phyloP scores from a whole-genome alignment of 2,888 invertebrate genomes.

The Schrankia costaestrigalis region DNA sequence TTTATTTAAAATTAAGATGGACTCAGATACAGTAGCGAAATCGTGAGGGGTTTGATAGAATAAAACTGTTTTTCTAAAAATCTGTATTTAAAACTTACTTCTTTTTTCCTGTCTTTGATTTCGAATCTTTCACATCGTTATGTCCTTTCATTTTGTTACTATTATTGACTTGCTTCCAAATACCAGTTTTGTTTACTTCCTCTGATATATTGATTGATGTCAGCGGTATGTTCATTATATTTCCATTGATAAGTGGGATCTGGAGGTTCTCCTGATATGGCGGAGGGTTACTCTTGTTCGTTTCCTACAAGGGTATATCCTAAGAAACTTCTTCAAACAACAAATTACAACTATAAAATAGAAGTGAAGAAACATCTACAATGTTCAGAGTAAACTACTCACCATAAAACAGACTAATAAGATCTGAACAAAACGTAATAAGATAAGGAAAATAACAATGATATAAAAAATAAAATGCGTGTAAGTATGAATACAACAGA shows the following conservation, averaged over 20 bases:
- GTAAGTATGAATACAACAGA: constrained; percentile 48
- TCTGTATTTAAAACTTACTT: constrained; percentile 53
- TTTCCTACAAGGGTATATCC: constrained; percentile 61
- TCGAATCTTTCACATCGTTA: constrained; percentile 56
- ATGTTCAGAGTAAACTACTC: constrained; percentile 31
- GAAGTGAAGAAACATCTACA: constrained; percentile 5
- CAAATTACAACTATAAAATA: neutral
- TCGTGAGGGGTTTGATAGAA: too few relatives aligned
- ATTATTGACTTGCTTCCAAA: constrained; percentile 95
- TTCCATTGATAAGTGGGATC: constrained; percentile 92
- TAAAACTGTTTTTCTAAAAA: neutral
- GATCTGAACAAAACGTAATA: constrained; percentile 21
- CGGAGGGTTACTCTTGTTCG: constrained; percentile 72
- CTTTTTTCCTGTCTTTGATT: constrained; percentile 67
- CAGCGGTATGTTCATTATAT: constrained; percentile 93
- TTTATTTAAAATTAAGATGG: too few relatives aligned
- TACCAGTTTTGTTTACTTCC: constrained; percentile 94
- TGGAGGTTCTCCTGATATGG: constrained; percentile 86
- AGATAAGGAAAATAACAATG: neutral
- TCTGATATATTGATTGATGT: constrained; percentile 94
- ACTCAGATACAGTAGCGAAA: too few relatives aligned
- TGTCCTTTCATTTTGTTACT: constrained; percentile 74
- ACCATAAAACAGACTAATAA: constrained; percentile 30
- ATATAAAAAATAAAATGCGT: constrained; percentile 53
- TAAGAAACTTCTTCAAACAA: constrained; percentile 37